Conservation (phyloP, 1,140 invertebrate species). For the Lutraria rhynchaena region DNA sequence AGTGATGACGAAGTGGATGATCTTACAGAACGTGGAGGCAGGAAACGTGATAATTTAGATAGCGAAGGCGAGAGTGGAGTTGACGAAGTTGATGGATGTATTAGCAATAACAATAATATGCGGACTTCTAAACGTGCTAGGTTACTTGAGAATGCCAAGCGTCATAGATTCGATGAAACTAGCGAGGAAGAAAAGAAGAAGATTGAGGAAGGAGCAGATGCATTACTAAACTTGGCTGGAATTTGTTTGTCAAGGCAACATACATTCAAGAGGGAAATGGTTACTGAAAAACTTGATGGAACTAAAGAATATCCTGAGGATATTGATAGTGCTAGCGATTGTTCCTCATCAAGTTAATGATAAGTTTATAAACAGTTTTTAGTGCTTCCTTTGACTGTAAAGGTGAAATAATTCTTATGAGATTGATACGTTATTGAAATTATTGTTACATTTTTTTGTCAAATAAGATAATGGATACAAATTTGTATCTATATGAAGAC, state of each 20-base stretch:
- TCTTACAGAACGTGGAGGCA: background rate
- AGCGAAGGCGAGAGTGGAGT: constrained; percentile 59
- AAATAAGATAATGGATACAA: too few species aligned
- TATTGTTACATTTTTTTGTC: constrained; percentile 13
- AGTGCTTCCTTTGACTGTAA: constrained; percentile 7
- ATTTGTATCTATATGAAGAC: too few species aligned
- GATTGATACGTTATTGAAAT: constrained; percentile 30
- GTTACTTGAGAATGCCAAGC: constrained; percentile 37
- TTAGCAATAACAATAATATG: constrained; percentile 50
- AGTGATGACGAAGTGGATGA: constrained; percentile 58
- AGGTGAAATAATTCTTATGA: constrained; percentile 5
- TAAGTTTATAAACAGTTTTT: background rate
- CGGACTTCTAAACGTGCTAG: constrained; percentile 54
- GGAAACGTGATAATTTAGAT: constrained; percentile 37
- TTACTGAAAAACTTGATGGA: constrained; percentile 42
- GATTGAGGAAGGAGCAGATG: constrained; percentile 91
- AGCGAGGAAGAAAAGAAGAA: constrained; percentile 88
- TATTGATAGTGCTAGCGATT: constrained; percentile 13
- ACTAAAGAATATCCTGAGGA: constrained; percentile 49
- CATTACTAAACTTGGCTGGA: constrained; percentile 88
- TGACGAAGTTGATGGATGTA: constrained; percentile 70
- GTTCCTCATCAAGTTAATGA: constrained; percentile 26
- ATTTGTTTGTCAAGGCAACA: constrained; percentile 74
- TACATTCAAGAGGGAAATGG: constrained; percentile 6
- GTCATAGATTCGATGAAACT: constrained; percentile 48